Base-by-base conservation (phyloP, 1,140 invertebrate species). In the Batillaria attramentaria region DNA sequence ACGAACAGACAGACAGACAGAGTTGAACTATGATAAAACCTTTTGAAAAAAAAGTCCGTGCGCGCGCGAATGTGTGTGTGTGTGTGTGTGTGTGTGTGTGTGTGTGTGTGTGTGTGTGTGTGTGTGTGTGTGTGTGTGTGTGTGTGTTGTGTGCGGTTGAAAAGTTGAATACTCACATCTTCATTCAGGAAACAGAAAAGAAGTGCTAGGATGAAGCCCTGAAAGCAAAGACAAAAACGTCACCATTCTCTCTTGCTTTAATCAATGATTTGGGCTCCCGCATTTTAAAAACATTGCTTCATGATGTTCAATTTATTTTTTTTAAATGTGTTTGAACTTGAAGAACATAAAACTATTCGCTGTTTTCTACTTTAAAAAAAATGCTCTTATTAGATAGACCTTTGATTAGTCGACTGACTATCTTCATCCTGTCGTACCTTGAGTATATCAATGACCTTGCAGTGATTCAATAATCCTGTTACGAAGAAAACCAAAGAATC, bases 131-230 rank as follows among this genome's bases (percentile, higher is more conserved):
- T 37, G 18, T 3, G 4, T 24, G 16, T 10, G 37, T 28, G 18
- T n/a, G 0, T 28, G 6, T 13, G 18, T 3, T 33, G 2, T 3
- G 28, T 31, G 6, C 62, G 20, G 2, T 18, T n/a, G 18, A 62
- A 31, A 76, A 6, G 16, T 10, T 16, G 18, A n/a, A 60, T 82
- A 81, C 85, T 93, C 90, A 98, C 97, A 91, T 98, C 97, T 10
- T 95, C 95, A 92, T 97, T 98, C 79, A 97, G 93, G 91, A 97
- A 97, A 91, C 97, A 97, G 91, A 97, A 97, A 89, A 97, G 95
- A 35, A 97, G 89, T 35, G 96, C 95, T 75, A 97, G 94, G 0
- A 85, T 69, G 41, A 82, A 82, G 31, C 84, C 84, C 77, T 85
- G 82, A 60, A 83, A 83, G 18, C 18, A 18, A 43, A 77, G 41